Base-by-base conservation (phyloP, 2,888 invertebrate species). In the Tetropium fuscum region DNA sequence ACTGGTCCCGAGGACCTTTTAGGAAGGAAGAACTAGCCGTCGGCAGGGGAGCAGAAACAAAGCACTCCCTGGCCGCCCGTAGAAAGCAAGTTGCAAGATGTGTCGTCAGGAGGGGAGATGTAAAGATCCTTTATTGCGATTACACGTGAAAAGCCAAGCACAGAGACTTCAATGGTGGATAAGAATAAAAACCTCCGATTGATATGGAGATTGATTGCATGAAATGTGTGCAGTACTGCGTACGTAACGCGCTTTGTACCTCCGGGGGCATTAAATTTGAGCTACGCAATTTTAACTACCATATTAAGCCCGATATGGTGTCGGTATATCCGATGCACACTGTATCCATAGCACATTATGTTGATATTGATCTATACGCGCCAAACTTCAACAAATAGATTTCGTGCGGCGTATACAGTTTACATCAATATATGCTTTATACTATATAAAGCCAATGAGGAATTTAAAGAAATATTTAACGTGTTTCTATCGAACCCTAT, bases 81-180 rank as follows among this genome's bases (percentile, higher is more conserved):
- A 63, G 60, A 69, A 71, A 68, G 68, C 71, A 69, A 67, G 64
- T 66, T 66, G 66, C 67, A 67, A 70, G 69, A 66, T 71, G 67
- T 64, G 60, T 58, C 45, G 48, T 62, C 58, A 51, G 36, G 11
- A 53, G 47, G 58, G 58, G 58, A 58, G 53, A 55, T 47, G 25
- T 30, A 47, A 40, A 57, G 63, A 62, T 58, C 53, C 58, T 65
- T 63, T 63, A 58, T 57, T 25, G 56, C 40, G 57, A 63, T 55
- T 53, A 45, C 58, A 63, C 59, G 63, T 63, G 63, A 54, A 57
- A 53, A 64, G 58, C 63, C 64, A 60, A 59, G 54, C 41, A 30
- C 45, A 63, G 57, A 66, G 69, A 68, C 59, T 69, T 71, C 62
- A 66, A 68, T 63, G 44, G 63, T 60, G 47, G 62, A 64, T 66